A percentile compares a stretch with the other conserved stretches of the same genome.
These are phyloP conservation scores for Oxygymnocypris stewartii DNA, from an alignment of 2,113 vertebrate species.

Conservation along the genomic window DNA sequence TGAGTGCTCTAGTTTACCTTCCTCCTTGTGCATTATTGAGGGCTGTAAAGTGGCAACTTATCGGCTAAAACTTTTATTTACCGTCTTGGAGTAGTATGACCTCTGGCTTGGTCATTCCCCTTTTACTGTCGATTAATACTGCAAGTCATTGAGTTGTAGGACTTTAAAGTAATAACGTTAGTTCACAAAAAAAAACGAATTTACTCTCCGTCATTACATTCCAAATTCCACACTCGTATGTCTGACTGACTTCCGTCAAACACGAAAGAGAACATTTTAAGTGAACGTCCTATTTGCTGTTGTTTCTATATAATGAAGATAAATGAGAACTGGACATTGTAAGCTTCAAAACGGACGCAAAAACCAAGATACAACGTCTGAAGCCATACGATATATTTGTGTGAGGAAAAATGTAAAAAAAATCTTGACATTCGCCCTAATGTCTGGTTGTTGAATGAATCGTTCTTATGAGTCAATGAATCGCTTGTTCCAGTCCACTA, in stretches of 20 bases:
- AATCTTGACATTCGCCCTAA: too few relatives aligned
- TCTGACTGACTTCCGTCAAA: too few relatives aligned
- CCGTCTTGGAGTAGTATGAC: conserved; percentile 33
- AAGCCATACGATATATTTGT: too few relatives aligned
- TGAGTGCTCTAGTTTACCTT: conserved; percentile 56
- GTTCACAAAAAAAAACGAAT: neutral
- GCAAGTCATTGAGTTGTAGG: neutral
- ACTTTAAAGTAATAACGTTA: neutral
- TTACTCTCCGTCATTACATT: neutral
- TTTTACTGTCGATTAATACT: neutral
- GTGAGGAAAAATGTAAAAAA: too few relatives aligned
- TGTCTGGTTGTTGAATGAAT: neutral
- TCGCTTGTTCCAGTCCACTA: neutral
- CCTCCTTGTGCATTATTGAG: conserved; percentile 64
- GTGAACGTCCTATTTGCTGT: neutral
- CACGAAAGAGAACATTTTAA: neutral
- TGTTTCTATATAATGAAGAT: too few relatives aligned
- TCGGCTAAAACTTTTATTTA: conserved; percentile 61
- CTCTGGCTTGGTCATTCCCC: neutral
- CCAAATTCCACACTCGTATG: neutral
- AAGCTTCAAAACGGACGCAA: too few relatives aligned
- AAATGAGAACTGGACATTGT: too few relatives aligned
- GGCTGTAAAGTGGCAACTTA: conserved; percentile 56
- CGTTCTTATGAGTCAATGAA: neutral
- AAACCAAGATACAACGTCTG: too few relatives aligned